A percentile compares a stretch with the other conserved stretches of the same genome.
phyloP scores from a whole-genome alignment of 2,888 invertebrate genomes.

The Cephus rjabovi region DNA sequence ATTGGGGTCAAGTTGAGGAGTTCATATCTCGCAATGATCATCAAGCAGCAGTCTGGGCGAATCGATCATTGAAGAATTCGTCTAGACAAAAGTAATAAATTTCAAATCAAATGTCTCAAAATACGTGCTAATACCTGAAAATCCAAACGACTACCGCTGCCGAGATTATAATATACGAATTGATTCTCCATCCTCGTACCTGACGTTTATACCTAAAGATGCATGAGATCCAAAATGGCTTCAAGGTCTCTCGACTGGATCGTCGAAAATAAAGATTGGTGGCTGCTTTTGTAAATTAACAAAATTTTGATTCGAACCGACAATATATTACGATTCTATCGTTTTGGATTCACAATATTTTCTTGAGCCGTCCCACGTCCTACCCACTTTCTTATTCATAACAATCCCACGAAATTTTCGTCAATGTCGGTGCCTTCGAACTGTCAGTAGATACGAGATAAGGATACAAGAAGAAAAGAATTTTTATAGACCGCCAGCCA shows the following conservation, averaged over 20 bases:
- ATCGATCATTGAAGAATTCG: not conserved
- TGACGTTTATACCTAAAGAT: too few relatives aligned
- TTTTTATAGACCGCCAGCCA: slow-evolving; percentile 30
- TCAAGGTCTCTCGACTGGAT: too few relatives aligned
- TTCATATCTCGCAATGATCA: not conserved
- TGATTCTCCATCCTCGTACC: not conserved
- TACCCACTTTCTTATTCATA: not conserved
- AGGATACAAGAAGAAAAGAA: slow-evolving; percentile 17
- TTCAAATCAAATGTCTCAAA: not conserved
- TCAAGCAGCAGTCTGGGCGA: not conserved
- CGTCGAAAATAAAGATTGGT: too few relatives aligned
- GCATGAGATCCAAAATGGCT: too few relatives aligned
- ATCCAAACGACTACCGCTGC: not conserved
- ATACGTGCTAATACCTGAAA: not conserved
- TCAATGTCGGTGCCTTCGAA: not conserved
- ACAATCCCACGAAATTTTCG: not conserved
- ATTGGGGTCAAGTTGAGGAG: not conserved
- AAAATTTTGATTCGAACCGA: not conserved
- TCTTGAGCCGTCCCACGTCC: not conserved
- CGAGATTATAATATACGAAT: not conserved
- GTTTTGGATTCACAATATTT: not conserved
- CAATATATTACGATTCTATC: not conserved
- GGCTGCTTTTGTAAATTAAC: too few relatives aligned
- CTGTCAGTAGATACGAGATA: not conserved
- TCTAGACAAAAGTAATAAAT: not conserved